Evolutionary conservation across 1,140 invertebrate genomes (phyloP).

Genomic region (Zaprionus taronus): DNA sequence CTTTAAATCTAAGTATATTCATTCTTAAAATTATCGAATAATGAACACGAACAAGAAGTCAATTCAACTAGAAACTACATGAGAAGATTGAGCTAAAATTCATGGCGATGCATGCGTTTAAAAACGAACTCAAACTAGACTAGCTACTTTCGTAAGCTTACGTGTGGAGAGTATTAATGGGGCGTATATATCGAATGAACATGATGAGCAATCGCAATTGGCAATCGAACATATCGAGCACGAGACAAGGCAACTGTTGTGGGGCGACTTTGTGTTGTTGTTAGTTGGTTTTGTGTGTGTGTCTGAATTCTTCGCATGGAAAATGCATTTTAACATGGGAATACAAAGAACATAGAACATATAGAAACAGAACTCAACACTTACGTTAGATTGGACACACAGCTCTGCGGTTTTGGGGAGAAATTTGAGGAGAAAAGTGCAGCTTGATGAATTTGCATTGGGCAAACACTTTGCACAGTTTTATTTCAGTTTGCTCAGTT

Average conservation of each 20-base stretch:
- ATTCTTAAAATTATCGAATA: not conserved
- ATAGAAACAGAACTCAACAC: conserved; percentile 33
- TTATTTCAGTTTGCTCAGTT: conserved; percentile 18
- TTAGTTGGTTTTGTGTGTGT: not conserved
- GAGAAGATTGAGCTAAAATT: not conserved
- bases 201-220: conserved; percentile 1
- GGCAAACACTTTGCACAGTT: conserved; percentile 25
- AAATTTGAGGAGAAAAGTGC: conserved; percentile 38
- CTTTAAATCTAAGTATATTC: not conserved
- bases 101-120: not conserved
- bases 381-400: conserved; percentile 66
- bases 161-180: conserved; percentile 30
- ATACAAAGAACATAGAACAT: conserved; percentile 15
- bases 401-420: conserved; percentile 46
- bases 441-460: conserved; percentile 45
- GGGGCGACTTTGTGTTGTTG: not conserved
- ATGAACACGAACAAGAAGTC: not conserved
- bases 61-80: not conserved
- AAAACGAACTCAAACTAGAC: not conserved
- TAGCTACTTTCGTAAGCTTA: conserved; percentile 21
- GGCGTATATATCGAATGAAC: conserved; percentile 13
- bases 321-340: conserved; percentile 22
- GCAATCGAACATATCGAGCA: conserved; percentile 4
- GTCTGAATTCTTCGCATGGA: not conserved
- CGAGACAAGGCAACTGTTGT: conserved; percentile 11